These are phyloP conservation scores for Perca schrenkii DNA, from an alignment of 2,113 vertebrate species.

Conservation along the genomic window DNA sequence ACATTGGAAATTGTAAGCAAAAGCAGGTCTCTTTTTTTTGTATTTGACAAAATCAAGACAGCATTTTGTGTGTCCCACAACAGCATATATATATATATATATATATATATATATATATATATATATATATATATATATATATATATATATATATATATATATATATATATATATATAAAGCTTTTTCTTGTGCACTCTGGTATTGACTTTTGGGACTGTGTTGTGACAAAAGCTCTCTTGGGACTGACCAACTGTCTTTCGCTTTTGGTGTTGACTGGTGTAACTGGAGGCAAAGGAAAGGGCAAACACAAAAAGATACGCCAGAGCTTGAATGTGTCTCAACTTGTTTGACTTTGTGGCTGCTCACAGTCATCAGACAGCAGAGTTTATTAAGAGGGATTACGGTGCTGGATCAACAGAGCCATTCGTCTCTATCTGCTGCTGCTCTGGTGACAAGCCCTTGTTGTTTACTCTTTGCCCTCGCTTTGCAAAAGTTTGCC, in stretches of 20 bases:
- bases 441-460: conserved; percentile 41
- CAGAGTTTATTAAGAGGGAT: conserved; percentile 63
- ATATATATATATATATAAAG: neutral
- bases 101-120: neutral
- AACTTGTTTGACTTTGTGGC: conserved; percentile 45
- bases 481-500: conserved; percentile 6
- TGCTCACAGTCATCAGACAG: conserved; percentile 48
- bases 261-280: neutral
- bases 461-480: conserved; percentile 24
- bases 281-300: neutral
- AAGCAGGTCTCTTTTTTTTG: neutral
- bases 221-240: neutral
- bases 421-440: conserved; percentile 38
- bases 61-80: neutral
- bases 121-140: too few species aligned
- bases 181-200: neutral
- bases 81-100: neutral
- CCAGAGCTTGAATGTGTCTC: conserved; percentile 20
- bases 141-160: too few species aligned
- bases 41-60: neutral
- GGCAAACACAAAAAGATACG: neutral
- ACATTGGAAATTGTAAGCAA: neutral
- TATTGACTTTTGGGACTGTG: neutral
- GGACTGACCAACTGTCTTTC: neutral
- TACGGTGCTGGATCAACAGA: conserved; percentile 44